These are phyloP conservation scores for Eulemur rubriventer DNA, from an alignment of 2,797 vertebrate species.

Conservation along the genomic window DNA sequence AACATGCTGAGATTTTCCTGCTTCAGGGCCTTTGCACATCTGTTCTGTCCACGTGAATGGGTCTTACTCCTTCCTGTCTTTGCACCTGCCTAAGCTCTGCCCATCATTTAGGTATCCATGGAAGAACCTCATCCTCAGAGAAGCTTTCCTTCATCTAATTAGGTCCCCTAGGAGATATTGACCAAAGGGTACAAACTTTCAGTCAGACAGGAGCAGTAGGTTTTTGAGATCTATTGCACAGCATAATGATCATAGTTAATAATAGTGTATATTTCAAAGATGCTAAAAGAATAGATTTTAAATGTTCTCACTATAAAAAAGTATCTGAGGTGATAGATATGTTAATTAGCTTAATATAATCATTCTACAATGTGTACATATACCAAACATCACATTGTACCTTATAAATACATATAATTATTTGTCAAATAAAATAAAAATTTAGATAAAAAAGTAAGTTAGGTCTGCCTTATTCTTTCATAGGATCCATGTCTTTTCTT, in stretches of 20 bases:
- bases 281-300: background rate
- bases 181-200: background rate
- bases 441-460: background rate
- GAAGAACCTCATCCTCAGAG: background rate
- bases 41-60: background rate
- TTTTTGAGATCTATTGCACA: background rate
- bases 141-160: background rate
- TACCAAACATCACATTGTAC: background rate
- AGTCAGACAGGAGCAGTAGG: background rate
- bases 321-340: background rate
- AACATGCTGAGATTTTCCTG: background rate
- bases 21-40: background rate
- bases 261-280: background rate
- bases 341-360: background rate
- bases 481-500: background rate
- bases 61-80: background rate
- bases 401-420: background rate
- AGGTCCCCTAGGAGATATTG: background rate
- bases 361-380: background rate
- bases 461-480: background rate
- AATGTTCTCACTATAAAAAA: background rate
- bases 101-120: background rate
- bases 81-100: background rate
- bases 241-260: background rate
- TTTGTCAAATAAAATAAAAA: background rate